Base-by-base conservation (phyloP, 2,888 invertebrate genomes). In the Diaprepes abbreviatus region DNA sequence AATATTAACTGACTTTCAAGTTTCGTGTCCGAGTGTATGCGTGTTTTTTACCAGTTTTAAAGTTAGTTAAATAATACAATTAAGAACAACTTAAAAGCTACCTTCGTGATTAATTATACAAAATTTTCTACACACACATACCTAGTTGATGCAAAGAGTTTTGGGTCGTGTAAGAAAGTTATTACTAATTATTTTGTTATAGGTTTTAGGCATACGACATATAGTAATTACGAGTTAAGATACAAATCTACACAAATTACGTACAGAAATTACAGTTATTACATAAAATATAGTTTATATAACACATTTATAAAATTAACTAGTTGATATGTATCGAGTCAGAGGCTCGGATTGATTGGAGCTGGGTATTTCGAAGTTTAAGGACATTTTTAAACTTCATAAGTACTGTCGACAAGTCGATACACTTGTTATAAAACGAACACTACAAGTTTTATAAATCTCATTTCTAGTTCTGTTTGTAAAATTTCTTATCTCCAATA, bases 51-150 rank as follows among this genome's bases (percentile, higher is more conserved):
- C n/a, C n/a, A n/a, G n/a, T 12, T 45, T 14, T 12, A n/a, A 45
- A 45, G 24, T 24, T 45, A 4, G 45, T 45, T 24, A n/a, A 17
- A 45, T 24, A 17, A 45, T 24, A 21, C 24, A 21, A 45, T 43
- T 43, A 45, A 12, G 24, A 24, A n/a, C 24, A 45, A 45, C n/a
- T n/a, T n/a, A n/a, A n/a, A n/a, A n/a, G n/a, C n/a, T n/a, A n/a
- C 24, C 7, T 45, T 45, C 45, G 45, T 45, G 45, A 45, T 45
- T 45, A 45, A 45, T 45, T 45, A 45, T 45, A 45, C 10, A 45
- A 45, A n/a, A 45, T 45, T 45, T 45, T 45, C 45, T 24, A 45
- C 45, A 45, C 45, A 19, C 45, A 45, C n/a, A n/a, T n/a, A n/a
- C n/a, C n/a, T 24, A 24, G 45, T 12, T 24, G 24, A 24, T 45